phyloP scores from a whole-genome alignment of 1,140 invertebrate species.

The Drosophila athabasca region DNA sequence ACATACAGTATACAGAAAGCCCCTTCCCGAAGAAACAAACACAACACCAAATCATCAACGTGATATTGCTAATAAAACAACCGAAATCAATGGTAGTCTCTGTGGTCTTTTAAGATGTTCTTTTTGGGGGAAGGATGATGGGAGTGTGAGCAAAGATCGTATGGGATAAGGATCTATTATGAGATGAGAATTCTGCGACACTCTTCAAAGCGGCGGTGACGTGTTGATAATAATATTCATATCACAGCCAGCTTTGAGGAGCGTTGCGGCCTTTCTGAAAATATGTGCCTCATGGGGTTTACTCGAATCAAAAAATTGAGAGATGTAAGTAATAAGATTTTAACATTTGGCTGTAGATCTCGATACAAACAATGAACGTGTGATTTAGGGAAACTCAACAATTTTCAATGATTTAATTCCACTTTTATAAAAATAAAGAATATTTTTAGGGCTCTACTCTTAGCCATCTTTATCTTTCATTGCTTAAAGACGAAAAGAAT shows the following conservation, averaged over 20 bases:
- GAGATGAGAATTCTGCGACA: conserved; percentile 33
- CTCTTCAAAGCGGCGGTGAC: conserved; percentile 66
- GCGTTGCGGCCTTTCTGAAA: conserved; percentile 81
- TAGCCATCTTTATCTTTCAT: too few relatives aligned
- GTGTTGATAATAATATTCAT: conserved; percentile 85
- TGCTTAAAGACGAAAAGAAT: too few relatives aligned
- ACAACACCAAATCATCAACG: conserved; percentile 69
- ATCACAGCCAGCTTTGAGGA: conserved; percentile 95
- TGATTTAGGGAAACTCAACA: too few relatives aligned
- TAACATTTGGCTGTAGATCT: too few relatives aligned
- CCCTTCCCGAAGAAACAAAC: conserved; percentile 35
- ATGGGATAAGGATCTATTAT: neutral
- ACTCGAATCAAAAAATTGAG: too few relatives aligned
- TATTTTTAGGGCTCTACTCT: too few relatives aligned
- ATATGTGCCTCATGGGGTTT: neutral
- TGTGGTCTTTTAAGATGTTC: conserved; percentile 20
- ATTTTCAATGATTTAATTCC: too few relatives aligned
- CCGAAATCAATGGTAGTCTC: conserved; percentile 16
- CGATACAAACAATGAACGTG: too few relatives aligned
- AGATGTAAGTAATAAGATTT: too few relatives aligned
- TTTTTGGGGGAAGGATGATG: neutral
- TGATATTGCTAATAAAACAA: conserved; percentile 74
- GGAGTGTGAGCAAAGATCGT: too few relatives aligned
- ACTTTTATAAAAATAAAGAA: too few relatives aligned
- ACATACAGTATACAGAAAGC: conserved; percentile 35